Base-by-base conservation (phyloP, 2,797 vertebrate genomes). In the Mus spretus region DNA sequence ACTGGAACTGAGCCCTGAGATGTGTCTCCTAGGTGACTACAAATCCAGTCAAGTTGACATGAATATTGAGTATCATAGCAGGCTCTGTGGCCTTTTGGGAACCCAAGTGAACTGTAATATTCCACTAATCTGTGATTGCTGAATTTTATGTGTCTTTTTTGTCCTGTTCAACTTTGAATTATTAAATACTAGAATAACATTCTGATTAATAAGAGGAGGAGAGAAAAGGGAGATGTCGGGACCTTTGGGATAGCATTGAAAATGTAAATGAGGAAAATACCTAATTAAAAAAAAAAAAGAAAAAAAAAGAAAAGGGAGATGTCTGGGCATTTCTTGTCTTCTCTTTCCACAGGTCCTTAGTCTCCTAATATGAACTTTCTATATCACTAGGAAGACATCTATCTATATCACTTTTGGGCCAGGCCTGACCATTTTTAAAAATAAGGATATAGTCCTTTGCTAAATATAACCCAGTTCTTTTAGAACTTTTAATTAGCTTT, bases 401-500 rank as follows among this genome's bases (percentile, higher is more conserved):
- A 5, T 17, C 50, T 0, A 1, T 28, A 55, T 81, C 6, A 53
- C 28, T 40, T 78, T 28, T 59, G 72, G 37, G 4, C 20, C 34
- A 44, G 53, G 19, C 20, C 17, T 63, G 77, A 57, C 19, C 0
- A 37, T 75, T 93, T 65, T 65, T 86, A 89, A 61, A 93, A 90
- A 77, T 50, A 65, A 67, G 7, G 22, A 26, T 2, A 10, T 31
- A 11, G 15, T 91, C 90, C 31, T 87, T 90, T 90, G 57, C 15
- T 77, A 89, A 59, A 44, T 24, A 70, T 87, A n/a, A 24, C 28
- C 4, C 4, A 59, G 26, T 65, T 93, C 17, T 53, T 90, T 74
- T 40, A n/a, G 53, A 94, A 44, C 61, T 55, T 90, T 94, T 59
- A n/a, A 88, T 72, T 57, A 86, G 59, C 37, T 91, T 86, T 91